Conservation (phyloP, 1,140 invertebrate genomes). For the Pseudoatta argentina region DNA sequence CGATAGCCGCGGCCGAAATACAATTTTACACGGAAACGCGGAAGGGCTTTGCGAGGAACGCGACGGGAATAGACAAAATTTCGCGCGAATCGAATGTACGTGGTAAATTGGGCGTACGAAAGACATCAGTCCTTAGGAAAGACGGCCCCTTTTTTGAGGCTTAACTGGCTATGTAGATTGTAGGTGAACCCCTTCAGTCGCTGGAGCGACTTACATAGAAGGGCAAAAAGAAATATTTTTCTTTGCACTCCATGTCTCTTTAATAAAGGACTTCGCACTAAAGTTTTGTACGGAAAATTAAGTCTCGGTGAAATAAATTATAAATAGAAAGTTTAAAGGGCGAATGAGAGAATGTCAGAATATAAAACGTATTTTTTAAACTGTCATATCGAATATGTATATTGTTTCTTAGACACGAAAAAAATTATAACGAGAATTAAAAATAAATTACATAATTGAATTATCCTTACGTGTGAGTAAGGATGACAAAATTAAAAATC, state of each 20-base stretch:
- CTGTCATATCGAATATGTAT: too few relatives aligned
- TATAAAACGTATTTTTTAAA: too few relatives aligned
- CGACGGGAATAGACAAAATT: conserved; percentile 74
- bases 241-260: neutral
- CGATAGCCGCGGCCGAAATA: conserved; percentile 66
- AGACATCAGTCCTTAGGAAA: neutral
- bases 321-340: too few relatives aligned
- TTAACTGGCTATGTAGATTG: neutral
- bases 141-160: neutral
- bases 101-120: conserved; percentile 34
- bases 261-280: neutral
- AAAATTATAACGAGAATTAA: too few relatives aligned
- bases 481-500: too few relatives aligned
- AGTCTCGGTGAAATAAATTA: too few relatives aligned
- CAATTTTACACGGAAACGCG: conserved; percentile 81
- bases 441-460: too few relatives aligned
- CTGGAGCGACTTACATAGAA: neutral
- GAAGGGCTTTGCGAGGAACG: conserved; percentile 67
- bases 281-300: too few relatives aligned
- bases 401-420: too few relatives aligned
- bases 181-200: neutral
- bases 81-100: conserved; percentile 61
- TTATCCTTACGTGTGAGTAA: too few relatives aligned
- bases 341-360: too few relatives aligned
- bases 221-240: neutral